These are phyloP conservation scores for Romanogobio albipinnatus DNA, from an alignment of 2,113 vertebrate species.

Conservation along the genomic window DNA sequence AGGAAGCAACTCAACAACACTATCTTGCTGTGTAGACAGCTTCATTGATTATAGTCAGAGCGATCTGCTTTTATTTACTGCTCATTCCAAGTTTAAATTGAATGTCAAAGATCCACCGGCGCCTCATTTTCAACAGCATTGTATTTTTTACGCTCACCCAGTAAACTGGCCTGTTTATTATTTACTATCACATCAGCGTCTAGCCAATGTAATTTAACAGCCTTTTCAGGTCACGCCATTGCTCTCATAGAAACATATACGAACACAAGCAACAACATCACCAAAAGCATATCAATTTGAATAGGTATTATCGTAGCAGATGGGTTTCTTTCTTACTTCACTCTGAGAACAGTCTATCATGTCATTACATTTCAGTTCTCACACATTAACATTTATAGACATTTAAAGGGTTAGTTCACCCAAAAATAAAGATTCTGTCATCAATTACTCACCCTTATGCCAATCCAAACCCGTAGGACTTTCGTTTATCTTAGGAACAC, in stretches of 20 bases:
- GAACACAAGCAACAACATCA: not conserved
- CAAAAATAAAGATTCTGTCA: no score
- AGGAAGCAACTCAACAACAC: not conserved
- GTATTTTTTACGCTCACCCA: not conserved
- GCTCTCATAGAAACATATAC: not conserved
- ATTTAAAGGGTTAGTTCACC: not conserved
- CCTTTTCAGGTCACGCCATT: constrained; percentile 3
- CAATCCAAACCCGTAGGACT: no score
- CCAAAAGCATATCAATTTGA: not conserved
- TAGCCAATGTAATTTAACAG: not conserved
- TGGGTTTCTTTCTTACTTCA: not conserved
- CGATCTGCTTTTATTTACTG: constrained; percentile 21
- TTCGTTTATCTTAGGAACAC: no score
- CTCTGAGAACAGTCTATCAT: not conserved
- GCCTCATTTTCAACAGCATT: not conserved
- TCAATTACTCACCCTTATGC: no score
- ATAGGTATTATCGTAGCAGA: not conserved
- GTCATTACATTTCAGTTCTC: not conserved
- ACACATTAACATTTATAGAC: not conserved
- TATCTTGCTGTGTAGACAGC: not conserved
- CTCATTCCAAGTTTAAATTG: constrained; percentile 23
- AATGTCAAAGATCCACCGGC: not conserved
- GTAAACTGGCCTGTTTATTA: not conserved
- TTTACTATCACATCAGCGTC: not conserved
- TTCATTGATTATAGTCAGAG: constrained; percentile 19